Conservation (phyloP, 1,140 invertebrate species). For the Sweltsa coloradensis region DNA sequence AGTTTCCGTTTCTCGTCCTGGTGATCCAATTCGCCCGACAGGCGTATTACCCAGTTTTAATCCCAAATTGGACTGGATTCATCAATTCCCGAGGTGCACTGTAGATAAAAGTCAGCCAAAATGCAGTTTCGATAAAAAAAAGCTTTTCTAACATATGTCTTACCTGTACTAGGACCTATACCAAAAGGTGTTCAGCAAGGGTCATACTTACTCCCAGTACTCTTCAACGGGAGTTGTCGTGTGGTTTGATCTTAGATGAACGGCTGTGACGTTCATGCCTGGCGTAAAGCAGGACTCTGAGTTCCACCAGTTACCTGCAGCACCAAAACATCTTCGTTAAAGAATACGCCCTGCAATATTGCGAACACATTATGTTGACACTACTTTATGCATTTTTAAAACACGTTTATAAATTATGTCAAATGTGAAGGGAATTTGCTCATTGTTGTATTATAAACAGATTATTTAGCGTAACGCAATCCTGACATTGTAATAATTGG, state of each 20-base stretch:
- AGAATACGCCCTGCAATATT: too few relatives aligned
- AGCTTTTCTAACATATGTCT: too few relatives aligned
- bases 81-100: too few relatives aligned
- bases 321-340: constrained; percentile 16
- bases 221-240: constrained; percentile 44
- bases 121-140: too few relatives aligned
- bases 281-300: constrained; percentile 32
- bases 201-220: constrained; percentile 44
- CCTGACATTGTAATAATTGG: too few relatives aligned
- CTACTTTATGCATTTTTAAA: too few relatives aligned
- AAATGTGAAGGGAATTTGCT: too few relatives aligned
- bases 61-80: not conserved
- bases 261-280: constrained; percentile 17
- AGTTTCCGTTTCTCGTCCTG: too few relatives aligned
- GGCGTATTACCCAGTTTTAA: not conserved
- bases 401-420: too few relatives aligned
- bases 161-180: not conserved
- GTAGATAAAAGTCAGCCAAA: not conserved
- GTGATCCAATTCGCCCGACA: constrained; percentile 2
- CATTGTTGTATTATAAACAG: too few relatives aligned
- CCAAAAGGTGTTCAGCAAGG: not conserved
- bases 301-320: constrained; percentile 44
- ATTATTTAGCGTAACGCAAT: too few relatives aligned
- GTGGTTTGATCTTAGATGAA: constrained; percentile 17
- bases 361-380: too few relatives aligned